Evolutionary conservation across 2,797 vertebrate species (phyloP).

Genomic region (Microctenopoma steveboyesi): DNA sequence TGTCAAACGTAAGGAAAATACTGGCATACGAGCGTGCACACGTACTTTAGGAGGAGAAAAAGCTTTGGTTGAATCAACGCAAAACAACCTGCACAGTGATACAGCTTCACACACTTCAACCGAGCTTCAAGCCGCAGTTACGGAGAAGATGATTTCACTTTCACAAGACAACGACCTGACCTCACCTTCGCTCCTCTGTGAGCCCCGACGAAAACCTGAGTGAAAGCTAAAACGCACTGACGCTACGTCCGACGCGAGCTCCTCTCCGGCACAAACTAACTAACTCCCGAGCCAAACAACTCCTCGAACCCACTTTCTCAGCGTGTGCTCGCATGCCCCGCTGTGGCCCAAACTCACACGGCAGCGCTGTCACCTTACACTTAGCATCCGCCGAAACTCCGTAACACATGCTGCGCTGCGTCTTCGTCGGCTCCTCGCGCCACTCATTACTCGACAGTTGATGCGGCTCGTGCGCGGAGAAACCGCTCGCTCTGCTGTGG

Average conservation of each 20-base stretch:
- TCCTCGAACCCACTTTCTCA: too few species aligned
- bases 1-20: constrained; percentile 19
- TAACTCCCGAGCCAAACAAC: too few species aligned
- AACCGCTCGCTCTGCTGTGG: constrained; percentile 22
- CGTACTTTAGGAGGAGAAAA: not conserved
- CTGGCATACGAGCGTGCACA: not conserved
- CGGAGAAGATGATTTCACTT: not conserved
- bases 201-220: not conserved
- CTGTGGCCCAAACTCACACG: too few species aligned
- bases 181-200: not conserved
- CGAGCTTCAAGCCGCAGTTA: not conserved
- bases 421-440: not conserved
- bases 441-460: constrained; percentile 28
- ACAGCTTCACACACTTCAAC: not conserved
- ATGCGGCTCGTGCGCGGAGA: constrained; percentile 44
- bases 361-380: not conserved
- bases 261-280: too few species aligned
- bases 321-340: too few species aligned
- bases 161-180: too few species aligned
- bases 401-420: not conserved
- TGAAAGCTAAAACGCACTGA: not conserved
- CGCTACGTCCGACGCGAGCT: not conserved
- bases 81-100: not conserved
- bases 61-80: not conserved
- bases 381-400: constrained; percentile 9